A percentile compares a stretch with the other conserved stretches of the same genome.
Evolutionary conservation across 1,140 invertebrate species (phyloP).

Genomic region (Drosophila seguyi): DNA sequence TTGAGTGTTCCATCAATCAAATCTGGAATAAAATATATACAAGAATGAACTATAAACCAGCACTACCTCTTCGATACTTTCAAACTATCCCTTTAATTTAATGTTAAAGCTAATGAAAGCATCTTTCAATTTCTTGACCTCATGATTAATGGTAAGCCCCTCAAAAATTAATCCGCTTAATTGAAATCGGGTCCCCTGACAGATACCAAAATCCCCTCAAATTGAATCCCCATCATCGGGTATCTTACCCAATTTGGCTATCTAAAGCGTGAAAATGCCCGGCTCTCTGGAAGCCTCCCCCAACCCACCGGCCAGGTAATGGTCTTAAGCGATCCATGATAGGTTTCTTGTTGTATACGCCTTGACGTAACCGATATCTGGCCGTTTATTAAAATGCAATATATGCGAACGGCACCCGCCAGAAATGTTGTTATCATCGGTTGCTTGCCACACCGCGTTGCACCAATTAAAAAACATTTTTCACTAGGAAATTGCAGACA

Average conservation of each 20-base stretch:
- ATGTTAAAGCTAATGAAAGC: neutral
- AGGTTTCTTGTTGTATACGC: conserved; percentile 24
- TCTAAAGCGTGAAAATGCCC: conserved; percentile 43
- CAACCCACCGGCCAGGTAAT: neutral
- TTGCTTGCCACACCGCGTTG: conserved; percentile 41
- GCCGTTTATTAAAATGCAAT: conserved; percentile 68
- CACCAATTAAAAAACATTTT: conserved; percentile 79
- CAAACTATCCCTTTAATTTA: neutral
- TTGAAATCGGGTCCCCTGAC: conserved; percentile 35
- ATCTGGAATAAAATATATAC: neutral
- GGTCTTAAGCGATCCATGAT: conserved; percentile 44
- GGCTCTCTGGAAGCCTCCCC: neutral
- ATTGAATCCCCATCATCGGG: conserved; percentile 31
- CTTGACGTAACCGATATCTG: conserved; percentile 67
- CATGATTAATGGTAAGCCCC: conserved; percentile 28
- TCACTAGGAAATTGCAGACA: conserved; percentile 69
- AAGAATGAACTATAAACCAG: too few relatives aligned
- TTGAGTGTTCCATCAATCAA: neutral
- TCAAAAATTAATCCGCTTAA: conserved; percentile 39
- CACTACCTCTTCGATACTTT: neutral
- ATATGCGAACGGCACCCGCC: conserved; percentile 61
- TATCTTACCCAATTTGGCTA: conserved; percentile 17
- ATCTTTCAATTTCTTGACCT: neutral
- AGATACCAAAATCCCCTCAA: conserved; percentile 11
- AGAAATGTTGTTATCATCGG: conserved; percentile 48